Evolutionary conservation across 2,797 vertebrate species (phyloP).

Genomic region (Protosalanx chinensis): DNA sequence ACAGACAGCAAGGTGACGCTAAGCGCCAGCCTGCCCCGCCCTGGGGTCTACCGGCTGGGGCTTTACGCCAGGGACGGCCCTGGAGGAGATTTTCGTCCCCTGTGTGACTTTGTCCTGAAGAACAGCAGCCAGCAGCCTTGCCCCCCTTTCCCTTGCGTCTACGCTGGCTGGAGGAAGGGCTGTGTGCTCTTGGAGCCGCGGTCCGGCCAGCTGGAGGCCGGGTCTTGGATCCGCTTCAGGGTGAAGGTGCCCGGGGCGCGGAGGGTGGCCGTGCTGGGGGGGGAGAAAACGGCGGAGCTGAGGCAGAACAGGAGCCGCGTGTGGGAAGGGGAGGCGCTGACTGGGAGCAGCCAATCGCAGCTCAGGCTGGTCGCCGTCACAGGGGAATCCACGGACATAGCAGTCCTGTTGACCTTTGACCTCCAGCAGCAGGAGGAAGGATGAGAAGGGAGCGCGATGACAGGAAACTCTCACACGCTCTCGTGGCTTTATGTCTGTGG

Average conservation of each 20-base stretch:
- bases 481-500: neutral
- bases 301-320: conserved; percentile 34
- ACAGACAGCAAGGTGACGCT: conserved; percentile 50
- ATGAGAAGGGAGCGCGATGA: conserved; percentile 3
- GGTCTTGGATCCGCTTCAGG: conserved; percentile 54
- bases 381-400: conserved; percentile 40
- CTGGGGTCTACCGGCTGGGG: conserved; percentile 40
- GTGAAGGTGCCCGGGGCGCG: conserved; percentile 49
- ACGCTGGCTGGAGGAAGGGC: conserved; percentile 49
- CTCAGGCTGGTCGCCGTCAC: conserved; percentile 49
- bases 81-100: conserved; percentile 34
- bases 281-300: conserved; percentile 43
- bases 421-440: conserved; percentile 29
- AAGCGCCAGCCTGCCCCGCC: conserved; percentile 27
- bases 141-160: conserved; percentile 57
- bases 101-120: conserved; percentile 47
- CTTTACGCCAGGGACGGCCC: conserved; percentile 43
- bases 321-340: conserved; percentile 59
- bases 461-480: neutral
- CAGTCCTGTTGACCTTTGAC: conserved; percentile 52
- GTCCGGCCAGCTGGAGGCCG: conserved; percentile 27
- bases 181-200: conserved; percentile 52
- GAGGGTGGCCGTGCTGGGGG: conserved; percentile 43
- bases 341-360: conserved; percentile 8
- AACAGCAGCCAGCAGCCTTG: conserved; percentile 29